A percentile compares a stretch with the other conserved stretches of the same genome.
Evolutionary conservation across 2,888 invertebrate species (phyloP).

Genomic region (Drosophila mimica): DNA sequence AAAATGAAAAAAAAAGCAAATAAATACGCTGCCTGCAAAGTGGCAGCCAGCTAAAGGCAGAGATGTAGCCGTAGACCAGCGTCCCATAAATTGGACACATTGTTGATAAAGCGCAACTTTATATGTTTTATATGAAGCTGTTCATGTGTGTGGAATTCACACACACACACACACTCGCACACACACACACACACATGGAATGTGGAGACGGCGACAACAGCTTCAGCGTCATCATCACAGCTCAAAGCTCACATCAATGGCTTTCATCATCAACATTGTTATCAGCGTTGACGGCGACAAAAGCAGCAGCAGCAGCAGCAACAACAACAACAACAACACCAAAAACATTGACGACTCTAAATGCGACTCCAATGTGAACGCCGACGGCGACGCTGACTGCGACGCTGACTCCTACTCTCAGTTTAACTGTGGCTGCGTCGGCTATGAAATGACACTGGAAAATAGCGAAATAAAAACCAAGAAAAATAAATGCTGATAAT

Average conservation of each 20-base stretch:
- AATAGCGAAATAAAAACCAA: conserved; percentile 77
- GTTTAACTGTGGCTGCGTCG: conserved; percentile 60
- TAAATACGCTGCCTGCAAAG: conserved; percentile 25
- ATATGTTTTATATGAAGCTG: conserved; percentile 78
- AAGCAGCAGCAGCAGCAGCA: conserved; percentile 38
- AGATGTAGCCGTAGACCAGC: conserved; percentile 25
- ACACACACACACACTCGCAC: conserved; percentile 5
- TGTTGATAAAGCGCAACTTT: conserved; percentile 78
- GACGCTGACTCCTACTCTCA: conserved; percentile 1
- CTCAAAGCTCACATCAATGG: conserved; percentile 76
- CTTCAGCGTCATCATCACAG: conserved; percentile 57
- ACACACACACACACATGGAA: not conserved
- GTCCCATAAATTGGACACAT: conserved; percentile 76
- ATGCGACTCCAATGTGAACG: conserved; percentile 2
- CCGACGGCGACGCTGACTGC: conserved; percentile 7
- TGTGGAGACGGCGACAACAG: conserved; percentile 33
- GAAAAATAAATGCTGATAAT: conserved; percentile 77
- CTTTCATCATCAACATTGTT: conserved; percentile 79
- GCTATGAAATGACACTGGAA: conserved; percentile 76
- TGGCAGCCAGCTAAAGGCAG: conserved; percentile 38
- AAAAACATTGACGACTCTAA: conserved; percentile 11
- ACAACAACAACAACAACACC: conserved; percentile 37
- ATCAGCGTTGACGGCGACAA: conserved; percentile 61
- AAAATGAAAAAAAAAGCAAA: not conserved
- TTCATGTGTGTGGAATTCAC: conserved; percentile 40